Conservation (phyloP, 2,113 vertebrate species). For the Ariopsis seemanni region DNA sequence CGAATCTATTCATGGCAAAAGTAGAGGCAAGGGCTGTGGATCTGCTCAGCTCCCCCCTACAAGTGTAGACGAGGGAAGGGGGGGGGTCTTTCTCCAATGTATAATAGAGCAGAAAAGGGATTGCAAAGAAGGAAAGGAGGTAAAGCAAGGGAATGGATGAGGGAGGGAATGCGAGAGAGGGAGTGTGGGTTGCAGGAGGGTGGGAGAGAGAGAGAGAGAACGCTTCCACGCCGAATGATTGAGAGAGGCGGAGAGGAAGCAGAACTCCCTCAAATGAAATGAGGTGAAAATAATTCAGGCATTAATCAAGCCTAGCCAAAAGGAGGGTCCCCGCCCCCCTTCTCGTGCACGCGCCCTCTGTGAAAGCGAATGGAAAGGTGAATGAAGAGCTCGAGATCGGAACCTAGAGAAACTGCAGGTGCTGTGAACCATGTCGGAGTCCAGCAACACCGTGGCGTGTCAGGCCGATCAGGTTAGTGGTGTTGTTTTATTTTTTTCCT, state of each 20-base stretch:
- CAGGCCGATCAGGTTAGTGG: slow-evolving; percentile 77
- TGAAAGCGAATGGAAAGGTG: slow-evolving; percentile 73
- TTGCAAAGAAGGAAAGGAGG: slow-evolving; percentile 46
- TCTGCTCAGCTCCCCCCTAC: slow-evolving; percentile 67
- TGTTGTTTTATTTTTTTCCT: slow-evolving; percentile 32
- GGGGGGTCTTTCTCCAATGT: slow-evolving; percentile 48
- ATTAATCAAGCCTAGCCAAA: slow-evolving; percentile 81
- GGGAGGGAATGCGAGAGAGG: slow-evolving; percentile 37
- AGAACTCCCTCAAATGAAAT: slow-evolving; percentile 82
- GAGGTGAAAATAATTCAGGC: slow-evolving; percentile 84
- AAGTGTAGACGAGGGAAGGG: slow-evolving; percentile 42
- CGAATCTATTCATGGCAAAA: slow-evolving; percentile 76
- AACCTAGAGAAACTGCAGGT: slow-evolving; percentile 70
- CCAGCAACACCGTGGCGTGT: slow-evolving; percentile 68
- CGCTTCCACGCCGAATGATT: slow-evolving; percentile 77
- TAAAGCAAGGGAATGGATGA: slow-evolving; percentile 49
- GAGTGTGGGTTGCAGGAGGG: slow-evolving; percentile 29
- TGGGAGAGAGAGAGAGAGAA: slow-evolving; percentile 46
- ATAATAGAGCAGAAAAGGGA: slow-evolving; percentile 55
- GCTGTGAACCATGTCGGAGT: slow-evolving; percentile 75
- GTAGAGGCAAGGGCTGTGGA: slow-evolving; percentile 73
- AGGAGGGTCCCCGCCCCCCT: slow-evolving; percentile 64
- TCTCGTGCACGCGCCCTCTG: slow-evolving; percentile 49
- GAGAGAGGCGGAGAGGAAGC: slow-evolving; percentile 81
- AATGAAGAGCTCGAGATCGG: slow-evolving; percentile 74